phyloP scores from a whole-genome alignment of 2,113 vertebrate species.

The Thamnophis sirtalis region DNA sequence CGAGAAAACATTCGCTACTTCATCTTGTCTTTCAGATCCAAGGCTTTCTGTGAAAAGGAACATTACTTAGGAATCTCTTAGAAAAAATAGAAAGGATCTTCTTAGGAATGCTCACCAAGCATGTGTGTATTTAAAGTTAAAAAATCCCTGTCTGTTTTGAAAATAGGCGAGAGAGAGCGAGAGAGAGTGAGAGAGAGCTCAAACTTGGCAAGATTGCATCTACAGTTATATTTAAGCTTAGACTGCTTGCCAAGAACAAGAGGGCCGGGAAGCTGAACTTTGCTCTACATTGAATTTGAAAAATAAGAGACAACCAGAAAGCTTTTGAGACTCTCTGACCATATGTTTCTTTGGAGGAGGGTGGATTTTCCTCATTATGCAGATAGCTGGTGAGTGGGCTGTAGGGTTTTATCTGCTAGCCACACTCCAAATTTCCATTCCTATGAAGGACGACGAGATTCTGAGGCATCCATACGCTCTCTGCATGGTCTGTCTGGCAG shows the following conservation, averaged over 20 bases:
- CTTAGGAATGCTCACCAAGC: neutral
- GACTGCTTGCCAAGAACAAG: constrained; percentile 43
- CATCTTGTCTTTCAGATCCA: neutral
- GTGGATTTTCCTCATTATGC: neutral
- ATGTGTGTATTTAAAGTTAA: neutral
- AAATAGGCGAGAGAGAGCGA: neutral
- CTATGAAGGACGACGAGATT: neutral
- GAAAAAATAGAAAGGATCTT: neutral
- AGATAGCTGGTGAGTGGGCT: neutral
- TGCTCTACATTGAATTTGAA: constrained; percentile 55
- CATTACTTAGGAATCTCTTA: neutral
- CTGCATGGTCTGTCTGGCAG: neutral
- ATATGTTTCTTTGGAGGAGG: neutral
- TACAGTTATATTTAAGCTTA: constrained; percentile 39
- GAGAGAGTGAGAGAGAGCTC: neutral
- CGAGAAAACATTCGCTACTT: neutral
- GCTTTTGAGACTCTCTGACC: neutral
- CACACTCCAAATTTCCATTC: neutral
- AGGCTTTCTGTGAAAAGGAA: neutral
- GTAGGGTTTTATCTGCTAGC: neutral
- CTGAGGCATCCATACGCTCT: neutral
- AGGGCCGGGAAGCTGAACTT: constrained; percentile 54
- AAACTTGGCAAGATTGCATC: constrained; percentile 20
- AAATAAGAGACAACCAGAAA: constrained; percentile 15
- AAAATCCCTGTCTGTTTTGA: neutral